Conservation (phyloP, 2,888 invertebrate genomes). For the Pristionchus mayeri region DNA sequence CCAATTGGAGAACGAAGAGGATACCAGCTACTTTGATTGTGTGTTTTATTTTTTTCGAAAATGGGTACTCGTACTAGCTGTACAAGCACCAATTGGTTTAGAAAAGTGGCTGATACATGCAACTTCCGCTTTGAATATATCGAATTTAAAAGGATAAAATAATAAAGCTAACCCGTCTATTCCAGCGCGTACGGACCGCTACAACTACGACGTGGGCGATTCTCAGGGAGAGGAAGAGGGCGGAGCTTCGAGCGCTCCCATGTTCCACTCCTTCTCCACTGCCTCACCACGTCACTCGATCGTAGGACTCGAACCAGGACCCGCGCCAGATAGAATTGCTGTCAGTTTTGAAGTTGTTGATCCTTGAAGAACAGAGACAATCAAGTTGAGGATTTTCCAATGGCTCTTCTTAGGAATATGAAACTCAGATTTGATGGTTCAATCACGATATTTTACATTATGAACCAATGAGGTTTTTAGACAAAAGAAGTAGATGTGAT, state of each 20-base stretch:
- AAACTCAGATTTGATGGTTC: too few species aligned
- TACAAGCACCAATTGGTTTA: too few species aligned
- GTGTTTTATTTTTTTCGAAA: conserved; percentile 47
- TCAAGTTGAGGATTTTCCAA: too few species aligned
- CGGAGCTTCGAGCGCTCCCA: conserved; percentile 55
- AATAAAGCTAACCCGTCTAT: neutral
- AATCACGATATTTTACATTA: too few species aligned
- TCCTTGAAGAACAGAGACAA: too few species aligned
- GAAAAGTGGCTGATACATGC: too few species aligned
- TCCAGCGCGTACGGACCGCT: conserved; percentile 85
- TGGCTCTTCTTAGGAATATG: too few species aligned
- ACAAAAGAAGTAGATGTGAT: too few species aligned
- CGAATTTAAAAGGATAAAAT: too few species aligned
- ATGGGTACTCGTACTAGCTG: too few species aligned
- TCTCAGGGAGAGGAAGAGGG: conserved; percentile 72
- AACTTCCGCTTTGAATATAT: too few species aligned
- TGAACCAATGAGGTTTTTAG: too few species aligned
- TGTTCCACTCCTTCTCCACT: conserved; percentile 71
- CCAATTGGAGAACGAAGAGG: conserved; percentile 93
- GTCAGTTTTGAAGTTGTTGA: neutral
- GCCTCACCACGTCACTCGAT: conserved; percentile 75
- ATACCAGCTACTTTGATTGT: conserved; percentile 99
- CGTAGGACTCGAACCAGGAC: conserved; percentile 66
- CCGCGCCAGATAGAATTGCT: conserved; percentile 52
- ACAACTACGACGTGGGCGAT: conserved; percentile 78